Base-by-base conservation (phyloP, 1,140 invertebrate genomes). In the Meloidogyne exigua region DNA sequence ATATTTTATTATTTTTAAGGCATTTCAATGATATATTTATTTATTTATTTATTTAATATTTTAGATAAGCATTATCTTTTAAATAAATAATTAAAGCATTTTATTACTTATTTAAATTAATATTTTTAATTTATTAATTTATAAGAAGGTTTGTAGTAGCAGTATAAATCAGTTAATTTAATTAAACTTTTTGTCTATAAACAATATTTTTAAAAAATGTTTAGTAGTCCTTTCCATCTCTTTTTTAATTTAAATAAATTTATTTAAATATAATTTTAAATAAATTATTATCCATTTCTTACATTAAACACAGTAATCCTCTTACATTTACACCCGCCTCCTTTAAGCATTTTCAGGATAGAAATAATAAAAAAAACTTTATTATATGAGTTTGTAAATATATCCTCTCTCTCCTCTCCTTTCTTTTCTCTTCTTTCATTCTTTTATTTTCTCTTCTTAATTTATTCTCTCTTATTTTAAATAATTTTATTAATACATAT, bases 291-390 rank as follows among this genome's bases (percentile, higher is more conserved):
- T 42, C 10, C 11, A 42, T n/a, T 49, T 32, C 28, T 32, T 32
- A 57, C 18, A 57, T n/a, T n/a, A 57, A n/a, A 2, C 12, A 57
- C 49, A 57, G 49, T 57, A 57, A 57, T 57, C 0, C n/a, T 18
- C 44, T n/a, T n/a, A 18, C 7, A 7, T n/a, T n/a, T 12, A 21
- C 21, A 39, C 49, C 18, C 49, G 49, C 49, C 49, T 57, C 49
- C n/a, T 57, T n/a, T n/a, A 57, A 57, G 49, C 49, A 57, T 57
- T 57, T 57, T 12, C 49, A n/a, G 49, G 49, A 57, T 57, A 57
- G 49, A 18, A 57, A 57, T 57, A 39, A 39, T 32, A 32, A 57
- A 57, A 57, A 44, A 57, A 57, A 57, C 49, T 57, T 57, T 21
- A 7, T 7, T 18, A 57, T n/a, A n/a, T n/a, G 7, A 3, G 7